phyloP scores from a whole-genome alignment of 92 coral and sea anemone species.

The Porites evermanni region DNA sequence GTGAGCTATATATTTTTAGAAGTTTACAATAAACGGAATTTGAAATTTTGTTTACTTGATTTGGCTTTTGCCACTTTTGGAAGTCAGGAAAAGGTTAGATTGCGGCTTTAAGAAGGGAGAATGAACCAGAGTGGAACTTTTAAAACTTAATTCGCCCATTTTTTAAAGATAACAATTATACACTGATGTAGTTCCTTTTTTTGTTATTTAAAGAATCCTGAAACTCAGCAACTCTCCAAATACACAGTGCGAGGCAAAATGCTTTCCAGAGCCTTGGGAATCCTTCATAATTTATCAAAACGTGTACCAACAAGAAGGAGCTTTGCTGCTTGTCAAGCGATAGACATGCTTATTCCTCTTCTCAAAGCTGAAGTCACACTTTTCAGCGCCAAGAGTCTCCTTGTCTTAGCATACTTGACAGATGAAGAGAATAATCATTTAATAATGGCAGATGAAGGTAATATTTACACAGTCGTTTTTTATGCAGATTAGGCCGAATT shows the following conservation, averaged over 20 bases:
- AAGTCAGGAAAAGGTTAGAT: too few relatives aligned
- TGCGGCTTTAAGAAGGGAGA: too few relatives aligned
- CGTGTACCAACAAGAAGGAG: constrained; percentile 68
- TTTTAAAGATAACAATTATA: too few relatives aligned
- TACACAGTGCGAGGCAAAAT: constrained; percentile 64
- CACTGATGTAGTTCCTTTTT: too few relatives aligned
- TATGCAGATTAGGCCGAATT: too few relatives aligned
- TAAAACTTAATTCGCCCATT: background rate
- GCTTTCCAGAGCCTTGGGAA: constrained; percentile 55
- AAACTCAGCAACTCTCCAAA: constrained; percentile 33
- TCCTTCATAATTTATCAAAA: constrained; percentile 70
- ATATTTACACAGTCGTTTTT: too few relatives aligned
- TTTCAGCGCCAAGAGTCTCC: constrained; percentile 62
- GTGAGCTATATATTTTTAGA: too few relatives aligned
- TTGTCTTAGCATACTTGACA: constrained; percentile 76
- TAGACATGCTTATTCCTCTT: constrained; percentile 65
- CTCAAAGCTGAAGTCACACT: constrained; percentile 70
- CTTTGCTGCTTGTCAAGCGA: constrained; percentile 66
- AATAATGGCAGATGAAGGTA: constrained; percentile 80
- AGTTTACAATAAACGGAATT: too few relatives aligned
- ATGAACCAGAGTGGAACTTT: background rate
- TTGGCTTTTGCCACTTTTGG: too few relatives aligned
- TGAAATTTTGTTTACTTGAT: too few relatives aligned
- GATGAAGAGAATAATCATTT: constrained; percentile 78
- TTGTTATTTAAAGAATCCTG: constrained; percentile 38